Percentiles rank a stretch among this genome's conserved stretches.
Conservation (phyloP, 2,113 vertebrate genomes). For the Corythornis vintsioides region DNA sequence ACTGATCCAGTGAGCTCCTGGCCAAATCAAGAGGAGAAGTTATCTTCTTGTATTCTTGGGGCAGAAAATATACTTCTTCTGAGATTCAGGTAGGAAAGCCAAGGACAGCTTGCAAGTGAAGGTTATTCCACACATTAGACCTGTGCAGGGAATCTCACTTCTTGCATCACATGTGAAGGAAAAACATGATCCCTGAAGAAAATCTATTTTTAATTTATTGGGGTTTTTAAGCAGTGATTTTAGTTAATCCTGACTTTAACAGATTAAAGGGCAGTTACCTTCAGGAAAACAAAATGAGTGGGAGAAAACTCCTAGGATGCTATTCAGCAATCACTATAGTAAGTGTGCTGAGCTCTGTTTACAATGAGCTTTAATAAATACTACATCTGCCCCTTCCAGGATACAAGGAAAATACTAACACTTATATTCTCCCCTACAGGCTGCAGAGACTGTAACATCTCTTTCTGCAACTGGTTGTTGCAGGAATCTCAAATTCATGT, state of each 20-base stretch:
- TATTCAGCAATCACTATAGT: not conserved
- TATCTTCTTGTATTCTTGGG: not conserved
- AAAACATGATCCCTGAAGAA: not conserved
- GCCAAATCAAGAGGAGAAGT: conserved; percentile 29
- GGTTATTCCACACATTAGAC: conserved; percentile 12
- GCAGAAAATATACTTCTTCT: not conserved
- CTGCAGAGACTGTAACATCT: not conserved
- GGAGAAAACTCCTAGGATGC: not conserved
- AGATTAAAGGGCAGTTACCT: not conserved
- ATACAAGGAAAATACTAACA: not conserved
- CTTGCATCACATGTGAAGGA: not conserved
- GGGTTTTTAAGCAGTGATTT: not conserved
- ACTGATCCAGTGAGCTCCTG: conserved; percentile 91
- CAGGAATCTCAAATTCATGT: not conserved
- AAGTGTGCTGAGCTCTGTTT: not conserved
- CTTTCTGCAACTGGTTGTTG: not conserved
- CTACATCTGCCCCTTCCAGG: not conserved
- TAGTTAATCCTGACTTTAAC: not conserved
- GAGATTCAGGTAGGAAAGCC: conserved; percentile 5
- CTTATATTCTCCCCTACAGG: not conserved
- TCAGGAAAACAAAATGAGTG: not conserved
- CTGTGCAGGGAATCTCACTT: conserved; percentile 21
- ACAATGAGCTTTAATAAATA: not conserved
- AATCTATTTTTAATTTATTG: not conserved
- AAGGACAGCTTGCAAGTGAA: conserved; percentile 5